A percentile compares a stretch with the other conserved stretches of the same genome.
Evolutionary conservation across 1,140 invertebrate genomes (phyloP).

Genomic region (Drosophila subpulchrella): DNA sequence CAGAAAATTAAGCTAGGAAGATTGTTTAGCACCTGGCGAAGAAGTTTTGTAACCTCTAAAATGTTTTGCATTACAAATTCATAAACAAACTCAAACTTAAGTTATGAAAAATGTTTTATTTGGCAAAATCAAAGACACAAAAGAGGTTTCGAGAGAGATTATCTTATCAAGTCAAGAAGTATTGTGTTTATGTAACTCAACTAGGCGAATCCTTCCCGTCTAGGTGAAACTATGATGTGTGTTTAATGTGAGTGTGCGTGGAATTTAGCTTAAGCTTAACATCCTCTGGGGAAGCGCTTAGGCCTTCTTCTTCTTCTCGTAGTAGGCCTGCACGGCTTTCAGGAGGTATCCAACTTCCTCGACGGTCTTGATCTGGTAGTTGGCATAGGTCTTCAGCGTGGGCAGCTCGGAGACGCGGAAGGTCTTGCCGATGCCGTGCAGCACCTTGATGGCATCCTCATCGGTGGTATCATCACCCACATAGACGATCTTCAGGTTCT

Average conservation of each 20-base stretch:
- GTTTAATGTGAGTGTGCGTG: slow-evolving; percentile 46
- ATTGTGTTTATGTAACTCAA: slow-evolving; percentile 25
- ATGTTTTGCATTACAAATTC: too few relatives aligned
- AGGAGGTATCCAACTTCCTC: slow-evolving; percentile 94
- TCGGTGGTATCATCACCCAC: slow-evolving; percentile 95
- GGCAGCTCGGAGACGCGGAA: slow-evolving; percentile 94
- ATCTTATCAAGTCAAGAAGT: slow-evolving; percentile 27
- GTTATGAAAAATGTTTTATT: slow-evolving; percentile 46
- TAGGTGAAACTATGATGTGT: slow-evolving; percentile 24
- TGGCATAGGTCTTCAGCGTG: slow-evolving; percentile 93
- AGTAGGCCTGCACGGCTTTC: slow-evolving; percentile 91
- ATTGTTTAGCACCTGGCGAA: too few relatives aligned
- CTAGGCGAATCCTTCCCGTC: neutral
- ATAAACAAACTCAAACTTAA: neutral
- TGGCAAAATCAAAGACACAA: slow-evolving; percentile 55
- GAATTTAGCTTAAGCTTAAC: slow-evolving; percentile 78
- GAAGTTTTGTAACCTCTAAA: too few relatives aligned
- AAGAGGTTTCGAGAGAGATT: slow-evolving; percentile 16
- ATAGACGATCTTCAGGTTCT: slow-evolving; percentile 94
- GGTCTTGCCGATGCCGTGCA: slow-evolving; percentile 95
- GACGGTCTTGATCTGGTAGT: slow-evolving; percentile 92
- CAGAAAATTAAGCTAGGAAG: too few relatives aligned
- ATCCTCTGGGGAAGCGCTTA: slow-evolving; percentile 53
- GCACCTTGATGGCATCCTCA: slow-evolving; percentile 95
- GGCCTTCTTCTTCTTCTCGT: slow-evolving; percentile 83